phyloP scores from a whole-genome alignment of 1,140 invertebrate genomes.

The Papilio helenus region DNA sequence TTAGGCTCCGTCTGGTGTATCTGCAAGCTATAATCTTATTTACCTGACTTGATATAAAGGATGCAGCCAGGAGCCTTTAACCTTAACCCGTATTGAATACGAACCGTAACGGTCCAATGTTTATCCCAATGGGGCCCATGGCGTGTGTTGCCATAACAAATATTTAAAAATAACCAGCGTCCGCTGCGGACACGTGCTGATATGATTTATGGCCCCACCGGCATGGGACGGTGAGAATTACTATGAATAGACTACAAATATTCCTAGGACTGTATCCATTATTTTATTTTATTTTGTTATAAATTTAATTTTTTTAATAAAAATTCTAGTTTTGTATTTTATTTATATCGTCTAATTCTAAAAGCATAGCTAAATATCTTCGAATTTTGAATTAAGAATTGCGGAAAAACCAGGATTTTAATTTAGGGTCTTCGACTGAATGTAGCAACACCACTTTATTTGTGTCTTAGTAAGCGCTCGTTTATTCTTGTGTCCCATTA shows the following conservation, averaged over 20 bases:
- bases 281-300: too few species aligned
- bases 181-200: constrained; percentile 43
- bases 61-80: not conserved
- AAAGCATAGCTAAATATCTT: too few species aligned
- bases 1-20: too few species aligned
- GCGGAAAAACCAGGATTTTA: too few species aligned
- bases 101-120: not conserved
- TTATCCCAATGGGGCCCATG: not conserved
- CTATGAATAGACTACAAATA: not conserved
- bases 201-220: constrained; percentile 45
- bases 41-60: not conserved
- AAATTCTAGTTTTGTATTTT: too few species aligned
- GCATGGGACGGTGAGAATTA: constrained; percentile 17
- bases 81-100: constrained; percentile 7
- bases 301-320: too few species aligned
- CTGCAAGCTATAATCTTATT: too few species aligned
- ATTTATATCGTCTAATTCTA: too few species aligned
- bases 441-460: too few species aligned
- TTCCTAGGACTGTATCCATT: not conserved
- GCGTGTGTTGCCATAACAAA: constrained; percentile 42
- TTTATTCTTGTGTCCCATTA: not conserved
- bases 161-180: constrained; percentile 41
- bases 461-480: too few species aligned
- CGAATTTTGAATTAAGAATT: too few species aligned
- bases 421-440: too few species aligned